A percentile compares a stretch with the other conserved stretches of the same genome.
Conservation (phyloP, 2,113 vertebrate genomes). For the Myocastor coypus region DNA sequence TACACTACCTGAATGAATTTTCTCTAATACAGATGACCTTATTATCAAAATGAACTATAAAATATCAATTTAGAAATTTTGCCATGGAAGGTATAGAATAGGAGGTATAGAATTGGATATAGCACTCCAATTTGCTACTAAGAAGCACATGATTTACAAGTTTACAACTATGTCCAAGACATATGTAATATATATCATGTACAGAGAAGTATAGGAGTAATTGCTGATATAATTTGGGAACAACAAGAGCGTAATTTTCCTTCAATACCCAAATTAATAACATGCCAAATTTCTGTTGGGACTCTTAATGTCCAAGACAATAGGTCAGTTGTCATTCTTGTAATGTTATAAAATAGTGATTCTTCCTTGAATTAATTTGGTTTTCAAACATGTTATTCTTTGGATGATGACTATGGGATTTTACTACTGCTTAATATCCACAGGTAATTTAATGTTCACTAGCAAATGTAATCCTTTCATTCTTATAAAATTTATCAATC, state of each 20-base stretch:
- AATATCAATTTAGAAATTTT: conserved; percentile 37
- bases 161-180: conserved; percentile 5
- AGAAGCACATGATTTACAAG: conserved; percentile 8
- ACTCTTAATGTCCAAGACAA: conserved; percentile 1
- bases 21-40: background rate
- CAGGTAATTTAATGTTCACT: background rate
- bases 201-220: background rate
- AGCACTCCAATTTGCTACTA: background rate
- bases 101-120: background rate
- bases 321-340: conserved; percentile 12
- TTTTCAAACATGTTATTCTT: conserved; percentile 43
- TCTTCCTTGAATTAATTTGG: background rate
- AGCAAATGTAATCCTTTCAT: conserved; percentile 1
- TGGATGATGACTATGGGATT: background rate
- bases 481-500: background rate
- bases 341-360: background rate
- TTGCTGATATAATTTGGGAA: conserved; percentile 39
- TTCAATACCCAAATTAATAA: conserved; percentile 50
- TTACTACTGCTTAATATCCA: conserved; percentile 9
- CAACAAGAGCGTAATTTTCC: background rate
- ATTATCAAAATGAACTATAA: conserved; percentile 43
- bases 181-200: background rate
- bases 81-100: background rate
- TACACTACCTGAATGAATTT: background rate
- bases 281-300: background rate